Base-by-base conservation (phyloP, 2,113 vertebrate species). In the Peromyscus polionotus region DNA sequence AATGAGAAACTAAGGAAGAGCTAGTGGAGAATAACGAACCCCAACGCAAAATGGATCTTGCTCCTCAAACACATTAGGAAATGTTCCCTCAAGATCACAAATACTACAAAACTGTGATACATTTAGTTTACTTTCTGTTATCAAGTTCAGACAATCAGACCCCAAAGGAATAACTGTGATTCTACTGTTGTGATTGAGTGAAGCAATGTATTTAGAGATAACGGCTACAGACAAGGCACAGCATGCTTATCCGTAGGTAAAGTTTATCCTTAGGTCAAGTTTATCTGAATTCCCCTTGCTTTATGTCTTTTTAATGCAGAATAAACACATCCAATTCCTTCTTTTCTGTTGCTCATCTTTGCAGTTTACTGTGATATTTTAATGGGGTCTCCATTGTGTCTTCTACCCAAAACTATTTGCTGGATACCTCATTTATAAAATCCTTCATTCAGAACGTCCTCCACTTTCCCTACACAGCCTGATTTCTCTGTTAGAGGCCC, bases 181-280 rank as follows among this genome's bases (percentile, higher is more conserved):
- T 54, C 3, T 48, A 16, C 2, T 57, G 0, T 28, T 67, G 33
- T 42, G 68, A 33, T 76, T 93, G 36, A 72, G 22, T 87, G 33
- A 87, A 96, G 6, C 72, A 92, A n/a, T 88, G 70, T 91, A 81
- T n/a, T 24, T 67, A 84, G n/a, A 90, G 13, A 95, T 85, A 8
- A 59, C 10, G 11, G 42, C 72, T 92, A 28, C 20, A 67, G 48
- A 75, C 36, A 16, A 76, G 57, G 3, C 33, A 92, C 26, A 72
- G 1, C 12, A 91, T 45, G 76, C 80, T 42, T 73, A 96, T 61
- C 10, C 94, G 16, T 76, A 76, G 70, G 10, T 59, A 81, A 42
- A 42, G 39, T 42, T 42, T 42, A 42, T 42, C 39, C 39, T 42
- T 42, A 42, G 39, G n/a, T 28, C 59, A 63, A 77, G 22, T 80